A percentile compares a stretch with the other conserved stretches of the same genome.
These are phyloP conservation scores for Desmodus rotundus DNA, from an alignment of 2,113 vertebrate genomes.

Conservation along the genomic window DNA sequence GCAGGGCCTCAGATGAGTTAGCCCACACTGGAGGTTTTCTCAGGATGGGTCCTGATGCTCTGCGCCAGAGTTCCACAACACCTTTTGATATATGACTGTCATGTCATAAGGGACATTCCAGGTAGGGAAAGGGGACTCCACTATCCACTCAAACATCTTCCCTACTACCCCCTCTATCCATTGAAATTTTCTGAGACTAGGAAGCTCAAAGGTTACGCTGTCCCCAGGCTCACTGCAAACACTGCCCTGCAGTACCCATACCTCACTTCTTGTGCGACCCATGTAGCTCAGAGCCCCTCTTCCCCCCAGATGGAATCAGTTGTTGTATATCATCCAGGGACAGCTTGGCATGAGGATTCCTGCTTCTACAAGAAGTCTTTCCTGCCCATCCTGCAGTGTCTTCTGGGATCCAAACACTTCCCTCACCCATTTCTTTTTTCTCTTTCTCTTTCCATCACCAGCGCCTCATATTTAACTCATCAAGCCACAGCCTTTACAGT, in stretches of 20 bases:
- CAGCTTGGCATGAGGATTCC: neutral
- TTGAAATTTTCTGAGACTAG: neutral
- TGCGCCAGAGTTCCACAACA: no score
- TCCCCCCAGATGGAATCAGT: rapidly evolving
- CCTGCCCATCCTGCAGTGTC: neutral
- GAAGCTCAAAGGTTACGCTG: neutral
- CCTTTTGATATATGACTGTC: neutral
- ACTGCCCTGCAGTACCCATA: rapidly evolving
- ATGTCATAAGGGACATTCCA: neutral
- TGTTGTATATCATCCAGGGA: neutral
- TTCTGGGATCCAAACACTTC: neutral
- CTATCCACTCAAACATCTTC: no score
- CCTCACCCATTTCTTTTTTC: no score
- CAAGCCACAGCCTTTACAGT: neutral
- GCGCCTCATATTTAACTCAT: neutral
- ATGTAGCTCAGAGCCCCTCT: neutral
- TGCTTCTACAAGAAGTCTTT: neutral
- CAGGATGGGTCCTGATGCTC: neutral
- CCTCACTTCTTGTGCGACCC: neutral
- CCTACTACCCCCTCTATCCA: rapidly evolving
- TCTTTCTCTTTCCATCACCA: neutral
- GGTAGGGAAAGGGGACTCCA: rapidly evolving
- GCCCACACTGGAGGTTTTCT: neutral
- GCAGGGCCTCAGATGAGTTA: neutral
- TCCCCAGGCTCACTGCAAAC: neutral